Conservation (phyloP, 2,888 invertebrate genomes). For the Ophion slaviceki region DNA sequence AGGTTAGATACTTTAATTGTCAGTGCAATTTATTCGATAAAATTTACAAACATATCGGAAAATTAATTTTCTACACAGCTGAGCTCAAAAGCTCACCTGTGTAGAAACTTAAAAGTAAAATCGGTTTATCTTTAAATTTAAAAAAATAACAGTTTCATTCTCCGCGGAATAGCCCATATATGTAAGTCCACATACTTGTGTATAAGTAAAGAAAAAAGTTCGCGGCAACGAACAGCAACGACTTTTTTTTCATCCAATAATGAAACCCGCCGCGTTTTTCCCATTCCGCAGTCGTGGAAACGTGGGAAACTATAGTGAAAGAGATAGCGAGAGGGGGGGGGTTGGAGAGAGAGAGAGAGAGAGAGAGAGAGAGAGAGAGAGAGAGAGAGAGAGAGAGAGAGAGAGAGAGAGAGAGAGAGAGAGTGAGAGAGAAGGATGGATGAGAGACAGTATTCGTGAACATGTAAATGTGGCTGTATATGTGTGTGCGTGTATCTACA, state of each 20-base stretch:
- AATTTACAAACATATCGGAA: too few relatives aligned
- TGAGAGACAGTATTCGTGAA: too few relatives aligned
- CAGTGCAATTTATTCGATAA: too few relatives aligned
- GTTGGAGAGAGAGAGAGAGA: not conserved
- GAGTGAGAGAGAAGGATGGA: too few relatives aligned
- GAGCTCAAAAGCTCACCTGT: not conserved
- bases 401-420: too few relatives aligned
- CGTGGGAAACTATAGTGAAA: not conserved
- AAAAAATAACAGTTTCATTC: not conserved
- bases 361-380: too few relatives aligned
- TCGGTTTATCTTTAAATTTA: not conserved
- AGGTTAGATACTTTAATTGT: too few relatives aligned
- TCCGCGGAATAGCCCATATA: not conserved
- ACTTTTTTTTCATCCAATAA: constrained; percentile 49
- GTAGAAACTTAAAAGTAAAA: too few relatives aligned
- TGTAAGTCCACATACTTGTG: not conserved
- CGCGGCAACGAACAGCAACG: constrained; percentile 22
- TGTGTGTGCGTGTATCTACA: not conserved
- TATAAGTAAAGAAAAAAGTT: constrained; percentile 34
- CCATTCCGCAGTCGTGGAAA: constrained; percentile 7
- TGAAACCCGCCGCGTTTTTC: constrained; percentile 40
- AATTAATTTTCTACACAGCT: too few relatives aligned
- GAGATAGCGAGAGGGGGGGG: not conserved
- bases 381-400: not conserved
- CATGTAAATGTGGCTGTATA: too few relatives aligned